Conservation (phyloP, 2,797 vertebrate genomes). For the Pelodytes ibericus region DNA sequence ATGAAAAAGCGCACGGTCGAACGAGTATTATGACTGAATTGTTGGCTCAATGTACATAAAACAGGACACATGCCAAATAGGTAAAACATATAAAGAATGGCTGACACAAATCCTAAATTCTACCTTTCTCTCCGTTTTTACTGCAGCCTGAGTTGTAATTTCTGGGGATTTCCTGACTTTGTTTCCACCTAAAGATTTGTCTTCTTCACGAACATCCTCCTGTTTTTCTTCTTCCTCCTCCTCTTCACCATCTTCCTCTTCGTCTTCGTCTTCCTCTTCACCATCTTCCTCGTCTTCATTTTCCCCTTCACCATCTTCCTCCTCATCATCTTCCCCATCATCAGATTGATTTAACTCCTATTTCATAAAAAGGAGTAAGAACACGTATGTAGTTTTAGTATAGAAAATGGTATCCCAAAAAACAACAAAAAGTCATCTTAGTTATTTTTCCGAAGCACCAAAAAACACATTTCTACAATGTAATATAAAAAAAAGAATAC, state of each 20-base stretch:
- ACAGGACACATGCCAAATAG: no score
- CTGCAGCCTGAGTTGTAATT: background rate
- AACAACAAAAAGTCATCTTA: no score
- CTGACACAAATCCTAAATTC: no score
- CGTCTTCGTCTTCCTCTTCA: background rate
- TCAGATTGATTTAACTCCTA: constrained; percentile 1
- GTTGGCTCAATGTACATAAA: no score
- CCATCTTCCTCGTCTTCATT: constrained; percentile 14
- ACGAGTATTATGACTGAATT: no score
- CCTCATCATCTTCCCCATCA: constrained; percentile 24
- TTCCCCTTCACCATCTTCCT: constrained; percentile 8
- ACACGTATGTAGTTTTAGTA: background rate
- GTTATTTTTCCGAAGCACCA: no score
- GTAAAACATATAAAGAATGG: no score
- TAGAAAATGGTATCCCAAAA: no score
- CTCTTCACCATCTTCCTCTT: constrained; percentile 18
- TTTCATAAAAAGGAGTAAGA: constrained; percentile 19
- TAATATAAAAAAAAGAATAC: no score
- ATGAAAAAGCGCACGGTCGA: no score
- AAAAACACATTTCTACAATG: no score
- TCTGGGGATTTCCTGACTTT: background rate
- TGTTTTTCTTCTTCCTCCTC: no score
- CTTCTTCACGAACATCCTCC: background rate
- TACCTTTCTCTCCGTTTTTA: constrained; percentile 38
- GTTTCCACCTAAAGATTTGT: background rate